Evolutionary conservation across 37 sponge, comb jelly and placozoan species (phyloP), one percentile per base, ranked within the genome.

Genomic region (Hexactinellida sp.): DNA sequence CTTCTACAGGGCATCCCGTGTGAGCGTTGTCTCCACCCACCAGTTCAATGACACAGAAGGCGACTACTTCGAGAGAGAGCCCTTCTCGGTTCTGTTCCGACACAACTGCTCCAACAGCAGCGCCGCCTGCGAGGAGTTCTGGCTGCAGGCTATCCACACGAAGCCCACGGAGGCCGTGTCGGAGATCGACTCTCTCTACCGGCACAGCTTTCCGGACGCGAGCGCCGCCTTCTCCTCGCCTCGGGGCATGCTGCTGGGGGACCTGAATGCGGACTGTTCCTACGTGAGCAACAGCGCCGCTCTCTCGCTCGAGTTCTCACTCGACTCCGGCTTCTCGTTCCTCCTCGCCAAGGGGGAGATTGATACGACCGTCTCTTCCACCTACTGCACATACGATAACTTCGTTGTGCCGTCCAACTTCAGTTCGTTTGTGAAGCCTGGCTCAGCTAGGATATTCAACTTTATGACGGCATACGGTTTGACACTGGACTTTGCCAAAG

Each of bases 231-330:
- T 84, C 0, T 0, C 39, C 1, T 84, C 85, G 7, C 91, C 89
- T 0, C 76, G 13, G 34, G 76, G 76, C 25, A 76, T 94, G 36
- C 82, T 95, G 36, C 38, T 95, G 54, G 99, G 99, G 36, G 99
- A 98, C 37, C 85, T 98, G 82, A 98, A 98, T 87, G 99, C 94
- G 19, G 99, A 89, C 84, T 98, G 99, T 39, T 38, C 54, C 36
- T 98, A 95, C 41, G 82, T 98, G 76, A 63, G 76, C 13, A 28
- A 63, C 13, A 63, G 28, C 13, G 76, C 76, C 3, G 76, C 76
- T 25, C 21, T 63, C 5, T 21, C 28, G 3, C 76, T 63, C 5
- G 5, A 63, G 3, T 63, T 63, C 76, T 5, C 25, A 10, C 76
- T 63, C 32, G 76, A 63, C 34, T 63, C 76, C 3, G 34, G 13